Conservation (phyloP, 2,113 vertebrate species). For the Echinops telfairi region DNA sequence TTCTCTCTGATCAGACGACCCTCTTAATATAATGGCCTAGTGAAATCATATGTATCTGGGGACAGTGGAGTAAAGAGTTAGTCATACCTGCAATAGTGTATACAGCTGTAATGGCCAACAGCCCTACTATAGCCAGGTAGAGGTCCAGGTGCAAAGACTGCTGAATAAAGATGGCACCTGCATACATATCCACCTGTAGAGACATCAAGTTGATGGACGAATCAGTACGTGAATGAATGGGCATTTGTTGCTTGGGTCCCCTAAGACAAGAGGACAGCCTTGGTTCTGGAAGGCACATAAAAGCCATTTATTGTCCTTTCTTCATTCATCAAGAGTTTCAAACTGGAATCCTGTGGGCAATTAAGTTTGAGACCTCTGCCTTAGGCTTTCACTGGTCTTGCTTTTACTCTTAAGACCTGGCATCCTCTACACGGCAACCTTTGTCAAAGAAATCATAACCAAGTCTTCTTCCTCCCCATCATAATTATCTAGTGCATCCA, state of each 20-base stretch:
- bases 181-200: slow-evolving; percentile 97
- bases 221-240: background rate
- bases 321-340: background rate
- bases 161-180: slow-evolving; percentile 97
- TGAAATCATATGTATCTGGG: background rate
- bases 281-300: background rate
- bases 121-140: slow-evolving; percentile 91
- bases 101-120: slow-evolving; percentile 92
- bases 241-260: background rate
- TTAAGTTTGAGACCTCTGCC: background rate
- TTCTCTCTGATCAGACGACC: background rate
- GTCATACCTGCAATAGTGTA: slow-evolving; percentile 94
- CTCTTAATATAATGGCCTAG: background rate
- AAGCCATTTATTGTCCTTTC: background rate
- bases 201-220: accelerated
- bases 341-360: background rate
- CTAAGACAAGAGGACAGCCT: background rate
- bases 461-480: background rate
- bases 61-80: accelerated
- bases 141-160: slow-evolving; percentile 95
- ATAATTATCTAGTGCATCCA: background rate
- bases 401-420: background rate
- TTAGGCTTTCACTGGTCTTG: background rate
- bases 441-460: background rate
- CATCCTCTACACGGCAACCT: background rate